A percentile compares a stretch with the other conserved stretches of the same genome.
These are phyloP conservation scores for Trichogramma evanescens DNA, from an alignment of 2,888 invertebrate species.

Conservation along the genomic window DNA sequence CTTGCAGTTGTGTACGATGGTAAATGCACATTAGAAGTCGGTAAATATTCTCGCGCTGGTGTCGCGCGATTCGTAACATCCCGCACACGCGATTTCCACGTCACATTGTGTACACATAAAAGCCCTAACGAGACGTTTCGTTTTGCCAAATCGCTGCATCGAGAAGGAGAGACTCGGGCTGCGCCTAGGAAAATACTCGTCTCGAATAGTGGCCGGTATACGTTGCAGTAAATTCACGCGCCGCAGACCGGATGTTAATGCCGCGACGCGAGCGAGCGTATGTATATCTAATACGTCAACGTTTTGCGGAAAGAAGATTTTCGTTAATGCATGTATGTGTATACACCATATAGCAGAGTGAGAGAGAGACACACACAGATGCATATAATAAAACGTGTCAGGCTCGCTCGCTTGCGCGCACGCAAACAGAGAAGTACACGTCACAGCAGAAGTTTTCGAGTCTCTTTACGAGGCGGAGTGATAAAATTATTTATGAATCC, in stretches of 20 bases:
- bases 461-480: background rate
- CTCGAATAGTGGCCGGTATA: slow-evolving; percentile 26
- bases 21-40: no score
- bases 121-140: slow-evolving; percentile 45
- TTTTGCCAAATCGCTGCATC: slow-evolving; percentile 40
- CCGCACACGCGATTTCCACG: no score
- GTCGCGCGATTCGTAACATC: no score
- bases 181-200: slow-evolving; percentile 20
- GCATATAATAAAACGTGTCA: background rate
- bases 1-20: no score
- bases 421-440: slow-evolving; percentile 1
- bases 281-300: no score
- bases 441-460: slow-evolving; percentile 11
- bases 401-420: background rate
- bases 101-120: slow-evolving; percentile 18
- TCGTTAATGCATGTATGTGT: no score
- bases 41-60: no score
- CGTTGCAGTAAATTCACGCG: slow-evolving; percentile 36
- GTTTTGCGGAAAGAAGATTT: no score
- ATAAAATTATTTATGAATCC: slow-evolving; percentile 16
- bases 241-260: slow-evolving; percentile 41
- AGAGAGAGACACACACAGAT: no score
- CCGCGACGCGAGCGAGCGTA: background rate
- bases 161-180: slow-evolving; percentile 3
- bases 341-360: no score